Conservation (phyloP, 2,888 invertebrate species). For the Ferrisia virgata region DNA sequence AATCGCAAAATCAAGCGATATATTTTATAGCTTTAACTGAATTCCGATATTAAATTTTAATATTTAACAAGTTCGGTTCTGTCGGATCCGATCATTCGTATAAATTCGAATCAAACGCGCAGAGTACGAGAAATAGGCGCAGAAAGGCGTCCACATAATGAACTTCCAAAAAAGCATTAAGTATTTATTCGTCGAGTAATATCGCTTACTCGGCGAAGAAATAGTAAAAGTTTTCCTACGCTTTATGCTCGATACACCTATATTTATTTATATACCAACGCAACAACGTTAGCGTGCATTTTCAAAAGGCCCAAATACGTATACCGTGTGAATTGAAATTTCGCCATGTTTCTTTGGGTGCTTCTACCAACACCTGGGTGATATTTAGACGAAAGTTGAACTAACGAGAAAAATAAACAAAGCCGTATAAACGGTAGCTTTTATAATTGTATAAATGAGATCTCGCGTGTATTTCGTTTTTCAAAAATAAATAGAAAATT, state of each 20-base stretch:
- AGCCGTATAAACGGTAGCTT: neutral
- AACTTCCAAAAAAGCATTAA: neutral
- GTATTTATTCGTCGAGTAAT: neutral
- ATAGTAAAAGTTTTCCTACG: neutral
- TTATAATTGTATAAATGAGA: slow-evolving; percentile 22
- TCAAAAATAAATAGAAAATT: slow-evolving; percentile 16
- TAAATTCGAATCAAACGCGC: too few species aligned
- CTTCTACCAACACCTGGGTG: too few species aligned
- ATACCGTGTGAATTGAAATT: neutral
- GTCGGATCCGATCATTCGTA: neutral
- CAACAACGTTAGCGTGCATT: too few species aligned
- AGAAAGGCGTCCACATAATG: neutral
- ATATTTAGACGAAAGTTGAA: neutral
- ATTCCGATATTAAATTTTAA: neutral
- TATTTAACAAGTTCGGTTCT: neutral
- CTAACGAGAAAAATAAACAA: slow-evolving; percentile 25
- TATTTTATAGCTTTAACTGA: neutral
- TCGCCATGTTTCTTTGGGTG: neutral
- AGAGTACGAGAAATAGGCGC: neutral
- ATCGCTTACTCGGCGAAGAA: neutral
- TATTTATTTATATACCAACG: too few species aligned
- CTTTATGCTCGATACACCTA: neutral
- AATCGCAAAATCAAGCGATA: too few species aligned
- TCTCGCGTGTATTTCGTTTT: slow-evolving; percentile 21
- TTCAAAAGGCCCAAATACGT: neutral